Evolutionary conservation across 1,140 invertebrate genomes (phyloP).

Genomic region (Diorhabda elongata): DNA sequence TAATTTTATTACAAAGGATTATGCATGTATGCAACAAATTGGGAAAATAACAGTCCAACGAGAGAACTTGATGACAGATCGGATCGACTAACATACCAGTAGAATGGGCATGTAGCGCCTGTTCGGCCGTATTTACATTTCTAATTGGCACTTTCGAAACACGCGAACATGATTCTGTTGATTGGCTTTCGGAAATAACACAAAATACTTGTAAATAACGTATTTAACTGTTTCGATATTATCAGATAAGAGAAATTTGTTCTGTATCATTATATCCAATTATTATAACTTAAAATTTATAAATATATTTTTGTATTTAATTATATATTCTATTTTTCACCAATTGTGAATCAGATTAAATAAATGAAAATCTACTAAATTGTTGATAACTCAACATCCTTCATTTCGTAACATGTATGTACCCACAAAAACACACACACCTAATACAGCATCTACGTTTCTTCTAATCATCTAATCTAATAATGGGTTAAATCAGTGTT

Average conservation of each 20-base stretch:
- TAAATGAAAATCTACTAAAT: too few relatives aligned
- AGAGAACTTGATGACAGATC: not conserved
- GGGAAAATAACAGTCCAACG: not conserved
- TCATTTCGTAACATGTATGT: too few relatives aligned
- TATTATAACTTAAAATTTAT: too few relatives aligned
- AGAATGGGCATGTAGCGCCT: not conserved
- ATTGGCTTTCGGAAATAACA: not conserved
- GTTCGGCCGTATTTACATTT: conserved; percentile 10
- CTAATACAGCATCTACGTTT: too few relatives aligned
- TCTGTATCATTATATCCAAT: not conserved
- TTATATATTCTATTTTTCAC: too few relatives aligned
- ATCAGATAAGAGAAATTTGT: not conserved
- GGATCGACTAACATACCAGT: not conserved
- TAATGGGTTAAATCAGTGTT: too few relatives aligned
- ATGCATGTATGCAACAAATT: not conserved
- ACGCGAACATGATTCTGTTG: not conserved
- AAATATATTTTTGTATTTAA: too few relatives aligned
- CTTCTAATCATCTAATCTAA: too few relatives aligned
- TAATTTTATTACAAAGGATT: not conserved
- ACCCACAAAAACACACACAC: too few relatives aligned
- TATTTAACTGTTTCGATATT: not conserved
- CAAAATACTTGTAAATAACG: not conserved
- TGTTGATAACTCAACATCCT: too few relatives aligned
- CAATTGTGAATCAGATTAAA: too few relatives aligned
- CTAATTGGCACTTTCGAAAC: conserved; percentile 6